These are phyloP conservation scores for Cheirogaleus medius DNA, from an alignment of 2,113 vertebrate genomes.

Conservation along the genomic window DNA sequence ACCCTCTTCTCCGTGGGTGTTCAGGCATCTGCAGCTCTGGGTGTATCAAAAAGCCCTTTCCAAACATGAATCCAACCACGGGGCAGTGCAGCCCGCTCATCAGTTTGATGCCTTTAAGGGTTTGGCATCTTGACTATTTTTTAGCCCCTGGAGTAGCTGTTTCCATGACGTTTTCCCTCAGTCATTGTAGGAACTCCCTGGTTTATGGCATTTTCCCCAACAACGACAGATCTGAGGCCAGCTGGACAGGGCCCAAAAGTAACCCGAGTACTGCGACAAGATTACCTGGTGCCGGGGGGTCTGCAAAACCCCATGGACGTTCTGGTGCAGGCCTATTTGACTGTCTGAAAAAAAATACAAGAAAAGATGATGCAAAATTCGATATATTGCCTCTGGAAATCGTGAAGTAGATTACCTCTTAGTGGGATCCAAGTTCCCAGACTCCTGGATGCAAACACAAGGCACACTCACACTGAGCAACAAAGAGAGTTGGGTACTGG, in stretches of 20 bases:
- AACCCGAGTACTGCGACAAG: background rate
- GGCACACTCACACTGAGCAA: fast-evolving
- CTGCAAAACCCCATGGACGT: background rate
- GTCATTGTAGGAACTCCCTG: background rate
- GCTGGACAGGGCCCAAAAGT: background rate
- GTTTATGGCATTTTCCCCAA: background rate
- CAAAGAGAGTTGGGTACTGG: fast-evolving
- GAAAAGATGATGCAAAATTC: background rate
- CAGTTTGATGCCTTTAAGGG: background rate
- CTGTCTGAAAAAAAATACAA: background rate
- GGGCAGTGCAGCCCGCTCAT: background rate
- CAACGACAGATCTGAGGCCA: background rate
- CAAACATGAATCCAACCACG: background rate
- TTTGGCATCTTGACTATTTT: background rate
- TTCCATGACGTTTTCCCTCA: background rate
- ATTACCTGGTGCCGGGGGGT: background rate
- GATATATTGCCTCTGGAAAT: background rate
- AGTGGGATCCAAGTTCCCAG: background rate
- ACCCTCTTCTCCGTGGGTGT: background rate
- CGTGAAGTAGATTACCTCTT: background rate
- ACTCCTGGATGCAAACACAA: background rate
- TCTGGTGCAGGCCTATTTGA: background rate
- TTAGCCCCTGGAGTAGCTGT: background rate
- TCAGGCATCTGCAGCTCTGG: fast-evolving
- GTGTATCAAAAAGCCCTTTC: background rate